Evolutionary conservation across 1,140 invertebrate genomes (phyloP).

Genomic region (Musca domestica): DNA sequence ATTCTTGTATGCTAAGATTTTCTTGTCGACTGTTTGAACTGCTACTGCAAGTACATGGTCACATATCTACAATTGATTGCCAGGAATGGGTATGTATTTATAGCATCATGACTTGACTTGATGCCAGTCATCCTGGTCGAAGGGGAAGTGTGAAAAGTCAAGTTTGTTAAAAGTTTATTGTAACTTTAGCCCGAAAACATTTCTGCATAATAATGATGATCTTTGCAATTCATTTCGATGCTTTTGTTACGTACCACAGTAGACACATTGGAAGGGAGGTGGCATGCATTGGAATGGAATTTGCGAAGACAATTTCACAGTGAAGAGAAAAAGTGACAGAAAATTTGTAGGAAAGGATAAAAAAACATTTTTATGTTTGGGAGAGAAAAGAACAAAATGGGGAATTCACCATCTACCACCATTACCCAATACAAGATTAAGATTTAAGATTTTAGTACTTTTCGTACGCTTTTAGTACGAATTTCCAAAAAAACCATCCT

Average conservation of each 20-base stretch:
- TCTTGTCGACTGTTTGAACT: background rate
- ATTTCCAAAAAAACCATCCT: too few species aligned
- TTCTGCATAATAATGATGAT: constrained; percentile 26
- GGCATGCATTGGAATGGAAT: too few species aligned
- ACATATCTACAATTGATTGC: background rate
- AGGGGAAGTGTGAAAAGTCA: constrained; percentile 22
- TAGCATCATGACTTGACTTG: background rate
- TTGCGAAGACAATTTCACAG: too few species aligned
- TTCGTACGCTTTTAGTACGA: too few species aligned
- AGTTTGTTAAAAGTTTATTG: constrained; percentile 24
- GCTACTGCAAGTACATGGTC: background rate
- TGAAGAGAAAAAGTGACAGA: too few species aligned
- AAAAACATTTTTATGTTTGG: too few species aligned
- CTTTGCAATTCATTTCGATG: background rate
- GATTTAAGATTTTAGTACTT: too few species aligned
- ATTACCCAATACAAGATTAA: too few species aligned
- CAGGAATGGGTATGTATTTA: background rate
- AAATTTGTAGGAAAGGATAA: too few species aligned
- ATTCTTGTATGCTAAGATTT: background rate
- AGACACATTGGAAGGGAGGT: too few species aligned
- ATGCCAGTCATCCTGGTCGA: constrained; percentile 1
- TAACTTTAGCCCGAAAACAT: constrained; percentile 20
- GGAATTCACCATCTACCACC: too few species aligned
- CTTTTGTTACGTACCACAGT: background rate
- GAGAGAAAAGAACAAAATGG: too few species aligned